Conservation (phyloP, 2,888 invertebrate genomes). For the Lacanobia wlatinum region DNA sequence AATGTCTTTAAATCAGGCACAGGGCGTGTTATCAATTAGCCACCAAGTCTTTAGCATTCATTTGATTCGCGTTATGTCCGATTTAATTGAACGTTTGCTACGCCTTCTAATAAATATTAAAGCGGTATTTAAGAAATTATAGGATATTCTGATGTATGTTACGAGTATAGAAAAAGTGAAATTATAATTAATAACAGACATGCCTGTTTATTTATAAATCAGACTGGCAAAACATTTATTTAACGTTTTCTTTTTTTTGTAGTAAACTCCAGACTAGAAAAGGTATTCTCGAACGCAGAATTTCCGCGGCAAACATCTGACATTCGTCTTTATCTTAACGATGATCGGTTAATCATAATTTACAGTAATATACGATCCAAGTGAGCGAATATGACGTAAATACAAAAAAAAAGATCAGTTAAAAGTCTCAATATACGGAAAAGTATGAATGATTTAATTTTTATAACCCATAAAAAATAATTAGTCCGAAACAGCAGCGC, state of each 20-base stretch:
- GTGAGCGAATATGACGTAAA: constrained; percentile 49
- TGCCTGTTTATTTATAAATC: not conserved
- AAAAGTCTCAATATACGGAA: constrained; percentile 56
- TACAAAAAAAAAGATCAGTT: constrained; percentile 42
- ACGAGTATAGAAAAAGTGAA: constrained; percentile 31
- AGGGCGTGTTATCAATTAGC: constrained; percentile 79
- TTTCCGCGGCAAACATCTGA: constrained; percentile 40
- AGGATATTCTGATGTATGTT: constrained; percentile 31
- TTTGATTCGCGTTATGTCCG: constrained; percentile 73
- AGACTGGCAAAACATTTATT: not conserved
- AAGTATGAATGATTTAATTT: constrained; percentile 54
- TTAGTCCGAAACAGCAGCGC: constrained; percentile 28
- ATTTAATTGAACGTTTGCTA: constrained; percentile 71
- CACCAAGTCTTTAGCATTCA: constrained; percentile 73
- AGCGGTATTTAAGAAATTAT: constrained; percentile 45
- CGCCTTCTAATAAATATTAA: constrained; percentile 61
- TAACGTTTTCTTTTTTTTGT: not conserved
- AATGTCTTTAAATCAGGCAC: constrained; percentile 70
- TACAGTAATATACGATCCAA: constrained; percentile 45
- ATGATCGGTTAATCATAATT: constrained; percentile 58
- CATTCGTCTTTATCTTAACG: constrained; percentile 61
- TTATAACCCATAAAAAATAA: constrained; percentile 61
- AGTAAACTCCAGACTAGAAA: not conserved
- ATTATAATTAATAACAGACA: not conserved
- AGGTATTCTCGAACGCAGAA: not conserved